Base-by-base conservation (phyloP, 2,113 vertebrate genomes). In the Picathartes gymnocephalus region DNA sequence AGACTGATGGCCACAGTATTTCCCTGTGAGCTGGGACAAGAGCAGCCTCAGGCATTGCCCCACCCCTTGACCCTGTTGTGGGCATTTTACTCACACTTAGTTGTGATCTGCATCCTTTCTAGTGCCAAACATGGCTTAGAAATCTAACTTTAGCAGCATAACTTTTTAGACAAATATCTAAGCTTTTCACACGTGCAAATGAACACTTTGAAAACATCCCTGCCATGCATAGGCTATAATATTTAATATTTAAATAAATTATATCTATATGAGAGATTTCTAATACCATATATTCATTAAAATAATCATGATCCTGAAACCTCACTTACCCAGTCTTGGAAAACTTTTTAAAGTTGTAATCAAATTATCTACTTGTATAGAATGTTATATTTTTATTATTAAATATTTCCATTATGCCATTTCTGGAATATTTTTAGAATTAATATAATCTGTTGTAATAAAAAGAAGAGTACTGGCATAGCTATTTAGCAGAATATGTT, bases 401-500 rank as follows among this genome's bases (percentile, higher is more conserved):
- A 86, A 79, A 88, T 87, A 86, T 73, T 74, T 88, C 39, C 66
- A 87, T 61, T 91, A 58, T 51, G 58, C 27, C 25, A 82, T 33
- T 77, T 66, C 54, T 64, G 62, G 65, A 87, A 57, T 79, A 85
- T 81, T 96, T 97, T 94, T 88, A 89, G 91, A 85, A 92, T 68
- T 54, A 92, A 81, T 73, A 93, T 65, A 73, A 85, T 70, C 20
- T n/a, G 6, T 31, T 84, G 61, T 27, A 89, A 93, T 92, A 86
- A 74, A 65, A 74, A 80, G 58, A 66, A 82, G 56, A 91, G 51
- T 51, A 86, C 40, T 50, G 78, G 61, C 40, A 62, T 81, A 92
- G 69, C 56, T 92, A 80, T 95, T 96, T 90, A 82, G 88, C 71
- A 94, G 92, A 92, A 88, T 92, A 82, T 20, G 89, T 92, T 97